phyloP scores from a whole-genome alignment of 2,113 vertebrate genomes.

The Myrmophylax atrothorax region DNA sequence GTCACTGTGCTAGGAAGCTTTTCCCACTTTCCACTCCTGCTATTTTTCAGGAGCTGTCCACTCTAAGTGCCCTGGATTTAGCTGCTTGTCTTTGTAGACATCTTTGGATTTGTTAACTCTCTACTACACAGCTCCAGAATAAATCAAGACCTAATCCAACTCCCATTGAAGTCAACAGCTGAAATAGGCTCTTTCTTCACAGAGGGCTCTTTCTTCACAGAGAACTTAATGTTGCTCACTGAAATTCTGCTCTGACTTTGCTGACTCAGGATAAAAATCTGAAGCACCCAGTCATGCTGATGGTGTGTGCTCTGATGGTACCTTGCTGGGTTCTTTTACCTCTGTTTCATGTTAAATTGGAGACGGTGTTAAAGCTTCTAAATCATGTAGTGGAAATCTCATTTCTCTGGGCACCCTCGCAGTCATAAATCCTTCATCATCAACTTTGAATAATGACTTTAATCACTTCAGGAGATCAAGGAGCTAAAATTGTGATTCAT shows the following conservation, averaged over 20 bases:
- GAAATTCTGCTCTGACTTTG: neutral
- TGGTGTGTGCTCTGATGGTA: neutral
- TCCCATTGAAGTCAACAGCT: neutral
- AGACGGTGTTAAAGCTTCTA: neutral
- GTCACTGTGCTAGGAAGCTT: neutral
- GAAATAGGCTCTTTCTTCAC: neutral
- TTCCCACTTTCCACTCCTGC: neutral
- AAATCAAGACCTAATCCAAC: neutral
- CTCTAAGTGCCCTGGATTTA: neutral
- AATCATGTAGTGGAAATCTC: neutral
- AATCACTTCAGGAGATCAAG: neutral
- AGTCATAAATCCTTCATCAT: neutral
- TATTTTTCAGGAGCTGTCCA: neutral
- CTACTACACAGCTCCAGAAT: neutral
- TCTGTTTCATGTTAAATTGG: neutral
- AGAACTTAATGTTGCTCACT: neutral
- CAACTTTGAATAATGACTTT: neutral
- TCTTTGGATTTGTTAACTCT: neutral
- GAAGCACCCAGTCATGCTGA: neutral
- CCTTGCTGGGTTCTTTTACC: fast-evolving
- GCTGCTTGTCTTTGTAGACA: neutral
- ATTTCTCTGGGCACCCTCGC: neutral
- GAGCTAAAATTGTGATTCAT: neutral
- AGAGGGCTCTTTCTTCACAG: neutral
- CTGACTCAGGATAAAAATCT: neutral